phyloP scores from a whole-genome alignment of 2,888 invertebrate genomes.

The Brachypalpus laphriformis region DNA sequence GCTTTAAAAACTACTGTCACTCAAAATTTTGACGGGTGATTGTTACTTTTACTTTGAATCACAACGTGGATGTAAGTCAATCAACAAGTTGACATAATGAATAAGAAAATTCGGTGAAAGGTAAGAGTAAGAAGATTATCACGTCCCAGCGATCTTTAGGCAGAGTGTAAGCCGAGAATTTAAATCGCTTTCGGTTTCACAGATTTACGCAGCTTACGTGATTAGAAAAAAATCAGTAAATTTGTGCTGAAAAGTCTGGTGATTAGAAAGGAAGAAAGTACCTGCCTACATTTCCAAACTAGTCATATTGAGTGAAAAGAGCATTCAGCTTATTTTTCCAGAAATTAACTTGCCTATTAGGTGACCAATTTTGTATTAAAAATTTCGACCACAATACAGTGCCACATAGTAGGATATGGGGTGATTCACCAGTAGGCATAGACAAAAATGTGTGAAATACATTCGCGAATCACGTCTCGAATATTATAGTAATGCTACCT shows the following conservation, averaged over 20 bases:
- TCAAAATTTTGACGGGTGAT: constrained; percentile 6
- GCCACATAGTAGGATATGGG: too few relatives aligned
- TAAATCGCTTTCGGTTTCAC: constrained; percentile 3
- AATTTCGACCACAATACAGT: too few relatives aligned
- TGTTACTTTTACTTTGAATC: constrained; percentile 21
- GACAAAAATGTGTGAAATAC: too few relatives aligned
- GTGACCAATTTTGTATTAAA: not conserved
- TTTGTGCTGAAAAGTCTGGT: constrained; percentile 2
- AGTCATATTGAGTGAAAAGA: too few relatives aligned
- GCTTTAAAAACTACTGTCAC: not conserved
- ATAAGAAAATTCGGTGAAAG: constrained; percentile 32
- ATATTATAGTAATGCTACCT: too few relatives aligned
- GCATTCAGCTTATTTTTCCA: not conserved
- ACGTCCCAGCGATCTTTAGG: not conserved
- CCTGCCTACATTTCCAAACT: too few relatives aligned
- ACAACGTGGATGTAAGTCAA: not conserved
- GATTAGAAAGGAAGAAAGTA: constrained; percentile 17
- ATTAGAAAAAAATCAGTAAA: not conserved
- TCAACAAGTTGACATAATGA: constrained; percentile 1
- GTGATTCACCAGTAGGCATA: too few relatives aligned
- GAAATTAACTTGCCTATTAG: too few relatives aligned
- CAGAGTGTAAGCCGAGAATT: not conserved
- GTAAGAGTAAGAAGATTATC: constrained; percentile 2
- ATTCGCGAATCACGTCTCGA: too few relatives aligned
- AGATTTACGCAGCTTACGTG: constrained; percentile 4